These are phyloP conservation scores for Drosophila helvetica DNA, from an alignment of 2,888 invertebrate genomes.

Conservation along the genomic window DNA sequence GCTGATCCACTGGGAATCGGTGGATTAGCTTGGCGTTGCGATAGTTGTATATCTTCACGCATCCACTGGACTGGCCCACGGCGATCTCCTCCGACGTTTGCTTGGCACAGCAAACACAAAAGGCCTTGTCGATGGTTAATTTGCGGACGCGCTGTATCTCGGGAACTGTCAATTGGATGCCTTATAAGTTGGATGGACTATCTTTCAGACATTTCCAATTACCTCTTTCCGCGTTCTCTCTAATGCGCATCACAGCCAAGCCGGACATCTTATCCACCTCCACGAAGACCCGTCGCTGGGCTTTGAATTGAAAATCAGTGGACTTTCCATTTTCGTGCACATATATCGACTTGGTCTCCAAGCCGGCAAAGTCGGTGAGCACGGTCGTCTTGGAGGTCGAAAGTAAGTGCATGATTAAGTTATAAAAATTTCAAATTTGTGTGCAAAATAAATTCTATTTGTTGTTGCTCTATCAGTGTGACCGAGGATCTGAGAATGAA, in stretches of 20 bases:
- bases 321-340: constrained; percentile 76
- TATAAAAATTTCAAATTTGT: constrained; percentile 22
- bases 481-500: no score
- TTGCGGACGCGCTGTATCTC: constrained; percentile 81
- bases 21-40: constrained; percentile 74
- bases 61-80: constrained; percentile 81
- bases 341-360: constrained; percentile 79
- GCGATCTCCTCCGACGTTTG: constrained; percentile 80
- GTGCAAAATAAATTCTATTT: not conserved
- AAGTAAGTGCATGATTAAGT: constrained; percentile 78
- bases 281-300: constrained; percentile 76
- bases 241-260: constrained; percentile 81
- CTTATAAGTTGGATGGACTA: not conserved
- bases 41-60: constrained; percentile 79
- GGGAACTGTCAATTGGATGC: constrained; percentile 41
- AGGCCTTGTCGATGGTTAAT: constrained; percentile 79
- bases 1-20: constrained; percentile 77
- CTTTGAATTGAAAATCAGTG: constrained; percentile 82
- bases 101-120: constrained; percentile 81
- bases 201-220: constrained; percentile 5
- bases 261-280: constrained; percentile 81
- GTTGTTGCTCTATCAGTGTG: constrained; percentile 24
- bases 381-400: constrained; percentile 81
- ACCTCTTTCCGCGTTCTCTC: constrained; percentile 72
- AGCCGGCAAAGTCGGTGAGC: constrained; percentile 78